Percentiles rank a stretch among this genome's conserved stretches.
Evolutionary conservation across 2,113 vertebrate species (phyloP).

Genomic region (Myiozetetes cayanensis): DNA sequence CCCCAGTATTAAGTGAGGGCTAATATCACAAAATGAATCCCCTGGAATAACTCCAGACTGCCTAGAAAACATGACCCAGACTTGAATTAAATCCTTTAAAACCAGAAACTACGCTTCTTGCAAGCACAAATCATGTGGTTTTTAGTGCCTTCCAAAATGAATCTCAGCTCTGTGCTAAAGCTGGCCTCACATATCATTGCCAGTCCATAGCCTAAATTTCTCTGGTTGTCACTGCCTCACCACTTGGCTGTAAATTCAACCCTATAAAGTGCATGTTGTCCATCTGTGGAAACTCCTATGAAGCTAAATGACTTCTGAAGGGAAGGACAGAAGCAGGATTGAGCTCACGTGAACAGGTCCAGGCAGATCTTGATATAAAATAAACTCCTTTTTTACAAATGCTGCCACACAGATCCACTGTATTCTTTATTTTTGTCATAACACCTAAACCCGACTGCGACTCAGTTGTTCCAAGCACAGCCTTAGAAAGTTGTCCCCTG

Average conservation of each 20-base stretch:
- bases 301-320: neutral
- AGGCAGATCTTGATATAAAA: neutral
- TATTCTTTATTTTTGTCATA: neutral
- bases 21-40: conserved; percentile 38
- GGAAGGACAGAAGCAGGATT: neutral
- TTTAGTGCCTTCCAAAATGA: conserved; percentile 8
- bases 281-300: neutral
- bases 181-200: neutral
- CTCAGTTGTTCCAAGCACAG: neutral
- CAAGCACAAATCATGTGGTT: conserved; percentile 31
- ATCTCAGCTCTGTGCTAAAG: neutral
- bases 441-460: neutral
- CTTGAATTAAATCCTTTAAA: conserved; percentile 52
- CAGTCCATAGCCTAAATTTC: neutral
- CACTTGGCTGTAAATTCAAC: neutral
- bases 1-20: neutral
- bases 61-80: conserved; percentile 55
- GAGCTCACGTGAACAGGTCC: neutral
- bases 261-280: neutral
- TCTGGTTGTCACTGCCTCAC: neutral
- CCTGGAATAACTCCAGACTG: conserved; percentile 53
- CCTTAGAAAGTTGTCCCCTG: neutral
- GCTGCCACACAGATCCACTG: neutral
- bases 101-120: neutral
- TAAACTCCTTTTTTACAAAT: neutral